Percentiles rank a stretch among this genome's conserved stretches.
These are phyloP conservation scores for Semaprochilodus insignis DNA, from an alignment of 2,797 vertebrate species.

Conservation along the genomic window DNA sequence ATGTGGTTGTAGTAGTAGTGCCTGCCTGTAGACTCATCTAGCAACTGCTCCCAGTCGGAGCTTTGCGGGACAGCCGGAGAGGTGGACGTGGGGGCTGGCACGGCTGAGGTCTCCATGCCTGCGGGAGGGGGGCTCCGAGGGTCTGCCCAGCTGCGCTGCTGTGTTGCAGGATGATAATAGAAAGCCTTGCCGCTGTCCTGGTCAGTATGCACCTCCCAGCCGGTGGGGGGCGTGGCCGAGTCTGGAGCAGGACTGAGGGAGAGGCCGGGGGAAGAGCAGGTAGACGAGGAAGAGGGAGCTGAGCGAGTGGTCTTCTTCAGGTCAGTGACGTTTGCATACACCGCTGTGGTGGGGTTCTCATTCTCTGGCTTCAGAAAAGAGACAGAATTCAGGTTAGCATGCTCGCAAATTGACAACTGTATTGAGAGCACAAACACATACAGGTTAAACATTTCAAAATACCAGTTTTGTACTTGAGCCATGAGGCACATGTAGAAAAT, in stretches of 20 bases:
- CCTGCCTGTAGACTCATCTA: constrained; percentile 82
- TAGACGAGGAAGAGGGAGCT: not conserved
- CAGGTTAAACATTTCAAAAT: no score
- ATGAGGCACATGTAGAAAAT: no score
- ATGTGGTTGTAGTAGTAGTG: constrained; percentile 84
- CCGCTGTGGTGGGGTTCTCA: constrained; percentile 48
- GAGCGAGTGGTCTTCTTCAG: constrained; percentile 66
- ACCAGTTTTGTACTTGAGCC: no score
- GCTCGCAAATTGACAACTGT: not conserved
- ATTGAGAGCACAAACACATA: no score
- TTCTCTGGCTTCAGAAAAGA: constrained; percentile 57
- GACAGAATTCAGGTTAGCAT: not conserved
- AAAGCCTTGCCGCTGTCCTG: constrained; percentile 78
- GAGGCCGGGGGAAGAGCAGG: constrained; percentile 46
- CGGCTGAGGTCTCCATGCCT: constrained; percentile 55
- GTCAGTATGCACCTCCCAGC: constrained; percentile 88
- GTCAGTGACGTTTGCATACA: constrained; percentile 86
- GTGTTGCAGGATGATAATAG: constrained; percentile 82
- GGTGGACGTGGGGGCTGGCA: constrained; percentile 49
- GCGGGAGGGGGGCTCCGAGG: constrained; percentile 67
- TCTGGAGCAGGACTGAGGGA: constrained; percentile 52
- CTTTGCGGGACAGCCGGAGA: constrained; percentile 63
- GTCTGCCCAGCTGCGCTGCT: constrained; percentile 85
- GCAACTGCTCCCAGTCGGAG: constrained; percentile 80
- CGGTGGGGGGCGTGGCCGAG: constrained; percentile 38